Percentiles rank a stretch among this genome's conserved stretches.
phyloP scores from a whole-genome alignment of 1,140 invertebrate species.

The Drosophila albomicans region DNA sequence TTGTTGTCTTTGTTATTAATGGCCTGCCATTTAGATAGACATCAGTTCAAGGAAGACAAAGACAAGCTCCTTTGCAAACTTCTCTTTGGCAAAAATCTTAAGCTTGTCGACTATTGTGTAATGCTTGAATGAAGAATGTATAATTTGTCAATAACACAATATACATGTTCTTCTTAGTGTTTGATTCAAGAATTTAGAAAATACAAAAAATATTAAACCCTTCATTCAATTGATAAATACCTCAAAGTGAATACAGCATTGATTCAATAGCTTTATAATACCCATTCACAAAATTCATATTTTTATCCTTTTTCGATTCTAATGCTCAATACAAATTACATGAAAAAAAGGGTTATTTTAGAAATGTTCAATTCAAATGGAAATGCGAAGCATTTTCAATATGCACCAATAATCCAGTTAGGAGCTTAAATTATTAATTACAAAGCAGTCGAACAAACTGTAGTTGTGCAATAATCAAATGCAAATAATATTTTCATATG shows the following conservation, averaged over 20 bases:
- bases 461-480: neutral
- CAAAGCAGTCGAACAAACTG: conserved; percentile 18
- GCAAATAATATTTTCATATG: neutral
- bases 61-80: conserved; percentile 2
- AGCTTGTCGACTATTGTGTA: neutral
- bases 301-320: neutral
- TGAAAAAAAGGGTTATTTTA: neutral
- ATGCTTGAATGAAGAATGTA: neutral
- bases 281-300: neutral
- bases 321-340: neutral
- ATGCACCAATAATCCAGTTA: conserved; percentile 33
- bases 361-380: neutral
- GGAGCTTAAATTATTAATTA: conserved; percentile 34
- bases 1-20: conserved; percentile 45
- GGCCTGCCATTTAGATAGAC: conserved; percentile 38
- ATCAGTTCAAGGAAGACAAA: conserved; percentile 25
- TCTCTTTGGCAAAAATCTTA: neutral
- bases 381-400: neutral
- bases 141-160: neutral
- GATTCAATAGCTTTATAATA: neutral
- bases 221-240: neutral
- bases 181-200: too few relatives aligned
- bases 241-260: neutral
- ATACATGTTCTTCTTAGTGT: too few relatives aligned
- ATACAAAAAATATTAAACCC: neutral